A percentile compares a stretch with the other conserved stretches of the same genome.
Evolutionary conservation across 2,797 vertebrate species (phyloP).

Genomic region (Masticophis lateralis): DNA sequence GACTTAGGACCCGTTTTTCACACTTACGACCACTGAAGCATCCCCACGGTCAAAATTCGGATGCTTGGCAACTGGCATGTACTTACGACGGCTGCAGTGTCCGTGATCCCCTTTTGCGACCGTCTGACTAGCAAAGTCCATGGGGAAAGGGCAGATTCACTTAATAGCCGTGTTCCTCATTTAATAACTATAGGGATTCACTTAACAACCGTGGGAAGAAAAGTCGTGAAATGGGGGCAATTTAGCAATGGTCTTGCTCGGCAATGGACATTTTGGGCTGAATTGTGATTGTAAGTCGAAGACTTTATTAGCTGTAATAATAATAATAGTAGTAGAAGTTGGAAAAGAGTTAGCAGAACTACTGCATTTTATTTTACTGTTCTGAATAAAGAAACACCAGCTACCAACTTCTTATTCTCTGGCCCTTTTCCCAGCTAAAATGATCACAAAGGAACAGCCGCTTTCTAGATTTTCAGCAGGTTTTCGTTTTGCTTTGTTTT

Average conservation of each 20-base stretch:
- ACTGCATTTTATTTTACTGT: background rate
- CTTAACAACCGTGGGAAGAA: background rate
- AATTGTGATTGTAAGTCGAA: accelerated
- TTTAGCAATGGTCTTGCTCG: background rate
- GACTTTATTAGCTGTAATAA: background rate
- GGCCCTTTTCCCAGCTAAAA: background rate
- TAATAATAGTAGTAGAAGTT: background rate
- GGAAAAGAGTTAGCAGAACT: background rate
- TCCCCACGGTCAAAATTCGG: no score
- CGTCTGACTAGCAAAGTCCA: no score
- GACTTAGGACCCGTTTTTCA: no score
- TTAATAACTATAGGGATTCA: background rate
- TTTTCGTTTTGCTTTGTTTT: background rate
- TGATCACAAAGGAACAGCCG: background rate
- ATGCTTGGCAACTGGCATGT: no score
- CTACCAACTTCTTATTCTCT: background rate
- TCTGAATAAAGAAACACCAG: background rate
- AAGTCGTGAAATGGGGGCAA: background rate
- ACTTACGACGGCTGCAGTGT: no score
- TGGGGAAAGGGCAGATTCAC: no score
- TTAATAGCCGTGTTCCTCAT: background rate
- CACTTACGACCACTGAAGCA: no score
- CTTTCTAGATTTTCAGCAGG: background rate
- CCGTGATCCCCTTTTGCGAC: no score
- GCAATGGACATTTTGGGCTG: background rate